phyloP scores from a whole-genome alignment of 2,797 vertebrate genomes.

The Leptoclinus maculatus region DNA sequence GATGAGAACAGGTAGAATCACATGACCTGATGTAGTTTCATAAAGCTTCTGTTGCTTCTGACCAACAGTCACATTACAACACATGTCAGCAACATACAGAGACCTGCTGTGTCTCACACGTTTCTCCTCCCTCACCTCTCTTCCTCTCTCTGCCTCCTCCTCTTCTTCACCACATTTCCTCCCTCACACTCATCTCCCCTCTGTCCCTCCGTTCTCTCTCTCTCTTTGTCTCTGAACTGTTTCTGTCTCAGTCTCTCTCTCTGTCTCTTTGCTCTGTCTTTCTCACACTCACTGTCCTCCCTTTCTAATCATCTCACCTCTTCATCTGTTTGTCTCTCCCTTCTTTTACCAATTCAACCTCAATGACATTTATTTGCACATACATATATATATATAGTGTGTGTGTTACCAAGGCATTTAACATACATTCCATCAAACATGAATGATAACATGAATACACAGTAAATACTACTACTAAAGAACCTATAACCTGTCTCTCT shows the following conservation, averaged over 20 bases:
- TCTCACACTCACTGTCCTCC: background rate
- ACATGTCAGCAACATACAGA: no score
- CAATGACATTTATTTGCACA: background rate
- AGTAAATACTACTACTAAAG: background rate
- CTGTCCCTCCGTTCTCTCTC: no score
- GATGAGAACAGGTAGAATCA: constrained; percentile 63
- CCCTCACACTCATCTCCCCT: no score
- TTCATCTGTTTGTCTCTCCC: background rate
- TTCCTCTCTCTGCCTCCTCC: background rate
- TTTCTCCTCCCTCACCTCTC: background rate
- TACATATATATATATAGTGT: background rate
- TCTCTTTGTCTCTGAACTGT: no score
- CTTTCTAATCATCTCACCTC: background rate
- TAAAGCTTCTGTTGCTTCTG: background rate
- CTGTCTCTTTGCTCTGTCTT: no score
- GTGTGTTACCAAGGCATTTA: background rate
- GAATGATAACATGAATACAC: background rate
- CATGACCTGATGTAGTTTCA: constrained; percentile 10
- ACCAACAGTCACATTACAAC: no score
- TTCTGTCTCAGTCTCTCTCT: no score
- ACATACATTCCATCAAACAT: background rate
- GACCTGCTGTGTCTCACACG: no score
- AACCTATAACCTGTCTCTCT: background rate
- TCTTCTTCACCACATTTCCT: background rate
- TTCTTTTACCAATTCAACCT: background rate